Evolutionary conservation across 2,113 vertebrate species (phyloP), one percentile per base, ranked within the genome.

Genomic region (Pogonocichla stellata): DNA sequence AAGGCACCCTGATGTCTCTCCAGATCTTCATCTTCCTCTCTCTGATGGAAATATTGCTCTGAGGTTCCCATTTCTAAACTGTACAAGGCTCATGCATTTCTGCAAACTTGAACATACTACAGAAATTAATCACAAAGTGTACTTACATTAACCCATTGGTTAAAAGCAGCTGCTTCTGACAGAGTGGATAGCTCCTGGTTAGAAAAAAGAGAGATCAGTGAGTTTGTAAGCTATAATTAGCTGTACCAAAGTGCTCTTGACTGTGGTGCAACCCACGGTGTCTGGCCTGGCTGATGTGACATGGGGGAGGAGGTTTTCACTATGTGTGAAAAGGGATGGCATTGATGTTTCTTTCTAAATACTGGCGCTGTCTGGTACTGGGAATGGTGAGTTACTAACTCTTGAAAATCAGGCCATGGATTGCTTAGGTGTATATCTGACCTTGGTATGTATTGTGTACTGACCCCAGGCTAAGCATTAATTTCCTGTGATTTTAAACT

Each of bases 101-200:
- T 78, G 38, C 28, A 48, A 26, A 64, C 23, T 36, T 86, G 40
- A 79, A 17, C 7, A 33, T 31, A 14, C 19, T 50, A 24, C 25
- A 54, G 31, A 65, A 58, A 82, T 54, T 14, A 66, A 25, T 19
- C 20, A 14, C 1, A 1, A 84, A 81, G 25, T 40, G 38, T 96
- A 99, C 99, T 99, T 97, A 99, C 99, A 8, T 95, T 94, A 43
- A 98, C 93, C 99, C 98, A 99, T 2, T 97, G 96, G 94, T 97
- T 97, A 98, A 99, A 99, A 38, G 97, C 91, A 22, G 97, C 94
- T 71, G 98, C 97, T 24, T 98, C 97, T 7, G 98, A 97, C n/a
- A 99, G 95, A 40, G 77, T 65, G 50, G 97, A 96, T 88, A 99
- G 66, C 92, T 98, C 99, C 99, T 99, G 96, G 48, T 95, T 62